A percentile compares a stretch with the other conserved stretches of the same genome.
phyloP scores from a whole-genome alignment of 2,797 vertebrate genomes.

The Ceyx erithaca region DNA sequence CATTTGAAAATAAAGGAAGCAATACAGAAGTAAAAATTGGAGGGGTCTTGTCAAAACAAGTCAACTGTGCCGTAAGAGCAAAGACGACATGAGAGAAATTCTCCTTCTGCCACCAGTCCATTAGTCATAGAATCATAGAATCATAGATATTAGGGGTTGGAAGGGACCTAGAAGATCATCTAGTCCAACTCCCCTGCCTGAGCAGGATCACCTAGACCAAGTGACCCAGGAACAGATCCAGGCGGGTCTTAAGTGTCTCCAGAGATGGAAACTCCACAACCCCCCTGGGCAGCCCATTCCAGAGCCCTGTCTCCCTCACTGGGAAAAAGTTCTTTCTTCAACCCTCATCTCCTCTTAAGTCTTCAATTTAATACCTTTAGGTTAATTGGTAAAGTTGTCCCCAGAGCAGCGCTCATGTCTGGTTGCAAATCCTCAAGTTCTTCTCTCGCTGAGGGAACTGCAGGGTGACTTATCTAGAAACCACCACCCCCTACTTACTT shows the following conservation, averaged over 20 bases:
- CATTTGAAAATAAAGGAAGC: not conserved
- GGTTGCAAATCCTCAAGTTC: not conserved
- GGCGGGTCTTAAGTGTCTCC: too few species aligned
- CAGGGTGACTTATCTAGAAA: not conserved
- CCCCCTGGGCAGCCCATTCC: too few species aligned
- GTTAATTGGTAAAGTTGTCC: not conserved
- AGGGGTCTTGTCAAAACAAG: not conserved
- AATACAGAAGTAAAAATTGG: not conserved
- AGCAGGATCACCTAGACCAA: too few species aligned
- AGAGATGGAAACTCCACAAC: too few species aligned
- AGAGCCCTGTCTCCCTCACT: too few species aligned
- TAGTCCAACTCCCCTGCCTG: too few species aligned
- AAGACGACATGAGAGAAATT: not conserved
- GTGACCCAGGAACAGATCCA: too few species aligned
- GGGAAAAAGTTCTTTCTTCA: not conserved
- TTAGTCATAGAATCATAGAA: too few species aligned
- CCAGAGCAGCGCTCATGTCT: not conserved
- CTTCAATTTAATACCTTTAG: not conserved
- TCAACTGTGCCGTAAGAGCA: not conserved
- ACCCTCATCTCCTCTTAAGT: not conserved
- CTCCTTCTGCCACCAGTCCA: not conserved
- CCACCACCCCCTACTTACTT: conserved; percentile 86
- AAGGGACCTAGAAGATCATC: too few species aligned
- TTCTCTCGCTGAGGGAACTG: not conserved
- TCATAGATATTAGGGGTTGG: too few species aligned